Conservation (phyloP, 2,888 invertebrate genomes). For the Drosophila meridionalis region DNA sequence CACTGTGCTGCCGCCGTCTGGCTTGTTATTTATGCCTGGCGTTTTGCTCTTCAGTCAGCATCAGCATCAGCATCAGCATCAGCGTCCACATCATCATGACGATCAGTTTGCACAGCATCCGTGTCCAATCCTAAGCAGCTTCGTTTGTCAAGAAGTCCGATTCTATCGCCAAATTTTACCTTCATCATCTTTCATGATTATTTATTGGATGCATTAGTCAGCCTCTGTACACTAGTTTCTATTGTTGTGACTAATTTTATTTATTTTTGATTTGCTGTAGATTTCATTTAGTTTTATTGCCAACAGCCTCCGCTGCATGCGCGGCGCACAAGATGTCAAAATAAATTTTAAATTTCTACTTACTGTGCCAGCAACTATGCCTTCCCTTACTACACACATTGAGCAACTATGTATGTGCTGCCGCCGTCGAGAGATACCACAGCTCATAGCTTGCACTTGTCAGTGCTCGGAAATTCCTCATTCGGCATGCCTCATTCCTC, state of each 20-base stretch:
- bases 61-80: conserved; percentile 5
- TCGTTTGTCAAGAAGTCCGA: conserved; percentile 40
- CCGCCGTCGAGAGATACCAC: conserved; percentile 2
- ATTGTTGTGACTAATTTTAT: conserved; percentile 73
- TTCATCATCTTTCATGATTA: conserved; percentile 39
- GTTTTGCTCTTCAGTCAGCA: conserved; percentile 31
- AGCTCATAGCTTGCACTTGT: conserved; percentile 22
- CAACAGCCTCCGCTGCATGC: conserved; percentile 29
- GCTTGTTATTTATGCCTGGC: conserved; percentile 56
- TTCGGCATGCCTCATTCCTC: conserved; percentile 7
- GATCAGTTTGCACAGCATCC: conserved; percentile 14
- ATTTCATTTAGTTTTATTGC: conserved; percentile 51
- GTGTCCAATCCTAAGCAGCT: conserved; percentile 60
- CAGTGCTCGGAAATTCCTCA: conserved; percentile 59
- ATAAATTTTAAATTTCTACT: conserved; percentile 65
- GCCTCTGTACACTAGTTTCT: conserved; percentile 17
- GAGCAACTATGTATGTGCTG: conserved; percentile 1
- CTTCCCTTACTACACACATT: conserved; percentile 11
- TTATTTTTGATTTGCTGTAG: conserved; percentile 51
- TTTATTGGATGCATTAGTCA: conserved; percentile 72
- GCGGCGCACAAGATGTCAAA: conserved; percentile 38
- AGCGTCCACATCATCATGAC: conserved; percentile 4
- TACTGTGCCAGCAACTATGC: conserved; percentile 58
- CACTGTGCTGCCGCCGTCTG: conserved; percentile 32
- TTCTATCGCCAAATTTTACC: conserved; percentile 34